phyloP scores from a whole-genome alignment of 2,888 invertebrate genomes.

The Nymphalis c-album region DNA sequence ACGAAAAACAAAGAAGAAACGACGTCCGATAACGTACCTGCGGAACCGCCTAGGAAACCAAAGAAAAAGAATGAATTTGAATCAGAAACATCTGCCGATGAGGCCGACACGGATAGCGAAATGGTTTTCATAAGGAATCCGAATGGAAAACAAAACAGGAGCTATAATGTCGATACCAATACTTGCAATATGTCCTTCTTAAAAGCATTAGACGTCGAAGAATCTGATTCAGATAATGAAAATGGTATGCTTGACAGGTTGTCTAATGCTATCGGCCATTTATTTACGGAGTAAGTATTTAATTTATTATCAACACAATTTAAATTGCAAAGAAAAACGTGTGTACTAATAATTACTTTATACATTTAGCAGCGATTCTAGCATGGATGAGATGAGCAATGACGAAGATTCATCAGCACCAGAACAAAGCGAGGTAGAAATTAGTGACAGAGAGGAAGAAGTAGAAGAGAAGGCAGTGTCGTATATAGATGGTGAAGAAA shows the following conservation, averaged over 20 bases:
- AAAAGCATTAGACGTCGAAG: conserved; percentile 80
- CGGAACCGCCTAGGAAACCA: conserved; percentile 51
- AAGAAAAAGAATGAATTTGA: conserved; percentile 73
- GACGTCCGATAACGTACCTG: conserved; percentile 47
- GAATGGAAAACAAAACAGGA: conserved; percentile 58
- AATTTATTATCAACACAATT: neutral
- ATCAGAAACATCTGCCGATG: conserved; percentile 82
- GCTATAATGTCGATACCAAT: conserved; percentile 64
- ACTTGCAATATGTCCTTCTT: conserved; percentile 77
- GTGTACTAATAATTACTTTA: neutral
- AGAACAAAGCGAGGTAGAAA: conserved; percentile 64
- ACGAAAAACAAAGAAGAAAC: conserved; percentile 54
- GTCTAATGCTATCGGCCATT: conserved; percentile 86
- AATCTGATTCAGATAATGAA: conserved; percentile 89
- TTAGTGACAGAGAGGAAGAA: conserved; percentile 43
- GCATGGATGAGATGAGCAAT: conserved; percentile 67
- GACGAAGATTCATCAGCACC: conserved; percentile 70
- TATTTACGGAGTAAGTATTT: conserved; percentile 86
- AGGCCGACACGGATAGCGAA: conserved; percentile 80
- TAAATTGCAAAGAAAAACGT: neutral
- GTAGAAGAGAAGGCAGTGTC: conserved; percentile 62
- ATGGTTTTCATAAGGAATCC: conserved; percentile 82
- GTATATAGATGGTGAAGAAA: conserved; percentile 57
- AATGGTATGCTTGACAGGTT: conserved; percentile 86
- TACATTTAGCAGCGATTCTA: conserved; percentile 60